A percentile compares a stretch with the other conserved stretches of the same genome.
These are phyloP conservation scores for Orussus abietinus DNA, from an alignment of 1,140 invertebrate species.

Conservation along the genomic window DNA sequence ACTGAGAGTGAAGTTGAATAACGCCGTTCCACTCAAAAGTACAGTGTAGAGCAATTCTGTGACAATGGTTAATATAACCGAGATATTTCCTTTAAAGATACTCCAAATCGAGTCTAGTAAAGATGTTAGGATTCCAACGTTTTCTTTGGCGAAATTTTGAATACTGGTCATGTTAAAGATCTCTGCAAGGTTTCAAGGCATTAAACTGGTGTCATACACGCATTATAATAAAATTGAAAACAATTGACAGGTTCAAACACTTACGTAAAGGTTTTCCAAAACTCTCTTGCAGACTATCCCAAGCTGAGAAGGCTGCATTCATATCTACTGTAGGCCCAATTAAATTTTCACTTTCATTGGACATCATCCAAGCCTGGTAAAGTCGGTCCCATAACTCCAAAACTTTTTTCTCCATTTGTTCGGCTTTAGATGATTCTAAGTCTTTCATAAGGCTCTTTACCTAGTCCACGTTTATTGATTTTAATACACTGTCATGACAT, in stretches of 20 bases:
- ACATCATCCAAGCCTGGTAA: conserved; percentile 87
- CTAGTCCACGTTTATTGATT: too few relatives aligned
- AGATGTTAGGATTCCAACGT: conserved; percentile 85
- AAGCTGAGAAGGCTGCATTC: conserved; percentile 62
- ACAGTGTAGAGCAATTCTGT: conserved; percentile 84
- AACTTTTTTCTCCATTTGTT: conserved; percentile 84
- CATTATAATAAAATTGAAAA: conserved; percentile 13
- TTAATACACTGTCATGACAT: neutral
- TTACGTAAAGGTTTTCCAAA: conserved; percentile 61
- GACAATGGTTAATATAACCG: conserved; percentile 80
- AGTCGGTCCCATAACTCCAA: conserved; percentile 89
- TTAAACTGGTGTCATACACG: conserved; percentile 3
- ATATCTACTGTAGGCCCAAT: conserved; percentile 64
- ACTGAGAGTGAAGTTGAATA: conserved; percentile 90
- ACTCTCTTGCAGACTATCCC: conserved; percentile 69
- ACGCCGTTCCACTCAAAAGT: conserved; percentile 86
- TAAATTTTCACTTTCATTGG: conserved; percentile 51
- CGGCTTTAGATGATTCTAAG: conserved; percentile 76
- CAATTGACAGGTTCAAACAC: conserved; percentile 18
- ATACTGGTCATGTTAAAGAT: conserved; percentile 72
- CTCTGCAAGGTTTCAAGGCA: conserved; percentile 49
- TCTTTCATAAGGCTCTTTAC: conserved; percentile 75
- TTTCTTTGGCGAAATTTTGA: conserved; percentile 82
- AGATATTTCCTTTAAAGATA: conserved; percentile 88
- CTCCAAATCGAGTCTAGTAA: conserved; percentile 91